Evolutionary conservation across 1,140 invertebrate species (phyloP).

Genomic region (Papilio polytes): DNA sequence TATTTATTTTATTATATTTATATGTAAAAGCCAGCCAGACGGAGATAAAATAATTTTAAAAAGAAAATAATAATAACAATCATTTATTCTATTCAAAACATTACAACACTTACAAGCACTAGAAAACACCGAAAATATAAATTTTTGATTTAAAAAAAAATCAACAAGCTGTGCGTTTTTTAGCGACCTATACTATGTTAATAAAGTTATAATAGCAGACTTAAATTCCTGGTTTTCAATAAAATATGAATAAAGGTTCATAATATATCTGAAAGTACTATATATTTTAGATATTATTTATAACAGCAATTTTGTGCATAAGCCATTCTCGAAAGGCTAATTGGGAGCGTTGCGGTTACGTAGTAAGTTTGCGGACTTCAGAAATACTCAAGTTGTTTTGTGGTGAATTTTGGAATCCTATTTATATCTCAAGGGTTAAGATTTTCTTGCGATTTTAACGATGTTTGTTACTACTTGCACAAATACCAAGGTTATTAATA

Average conservation of each 20-base stretch:
- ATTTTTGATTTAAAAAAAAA: too few species aligned
- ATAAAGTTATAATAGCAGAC: neutral
- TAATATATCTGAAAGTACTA: neutral
- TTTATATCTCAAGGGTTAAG: neutral
- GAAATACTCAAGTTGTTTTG: neutral
- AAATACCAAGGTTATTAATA: neutral
- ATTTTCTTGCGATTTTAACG: neutral
- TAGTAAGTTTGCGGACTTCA: neutral
- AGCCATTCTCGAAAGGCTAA: neutral
- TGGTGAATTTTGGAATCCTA: neutral
- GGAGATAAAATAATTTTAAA: too few species aligned
- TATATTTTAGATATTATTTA: neutral
- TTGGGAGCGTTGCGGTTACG: neutral
- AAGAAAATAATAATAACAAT: too few species aligned
- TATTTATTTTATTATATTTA: too few species aligned
- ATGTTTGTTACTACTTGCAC: neutral
- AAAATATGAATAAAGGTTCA: neutral
- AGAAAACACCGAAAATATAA: too few species aligned
- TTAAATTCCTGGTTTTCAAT: neutral
- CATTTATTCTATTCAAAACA: too few species aligned
- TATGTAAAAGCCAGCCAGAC: too few species aligned
- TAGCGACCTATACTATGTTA: too few species aligned
- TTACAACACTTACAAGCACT: too few species aligned
- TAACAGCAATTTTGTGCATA: neutral
- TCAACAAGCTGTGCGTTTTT: too few species aligned